phyloP scores from a whole-genome alignment of 2,797 vertebrate genomes.

The Anas bernieri region DNA sequence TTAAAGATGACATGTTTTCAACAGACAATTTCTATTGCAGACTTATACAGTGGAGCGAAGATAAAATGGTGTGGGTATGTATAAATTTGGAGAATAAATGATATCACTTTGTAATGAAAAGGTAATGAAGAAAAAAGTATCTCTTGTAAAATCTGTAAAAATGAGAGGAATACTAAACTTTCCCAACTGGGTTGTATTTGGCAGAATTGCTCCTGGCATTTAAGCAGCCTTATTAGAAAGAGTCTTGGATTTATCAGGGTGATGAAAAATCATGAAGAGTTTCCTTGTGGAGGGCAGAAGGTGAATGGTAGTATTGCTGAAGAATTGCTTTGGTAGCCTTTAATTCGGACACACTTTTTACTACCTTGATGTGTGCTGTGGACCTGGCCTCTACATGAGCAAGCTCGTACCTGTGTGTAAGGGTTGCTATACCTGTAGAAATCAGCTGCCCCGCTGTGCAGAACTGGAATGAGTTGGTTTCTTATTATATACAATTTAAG shows the following conservation, averaged over 20 bases:
- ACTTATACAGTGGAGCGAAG: not conserved
- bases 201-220: not conserved
- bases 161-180: not conserved
- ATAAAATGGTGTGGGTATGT: not conserved
- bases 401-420: not conserved
- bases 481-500: not conserved
- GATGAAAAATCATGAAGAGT: not conserved
- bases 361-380: not conserved
- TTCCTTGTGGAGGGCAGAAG: not conserved
- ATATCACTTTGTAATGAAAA: conserved; percentile 16
- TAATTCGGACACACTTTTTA: not conserved
- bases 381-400: not conserved
- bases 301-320: rapidly evolving
- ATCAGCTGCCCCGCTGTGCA: not conserved
- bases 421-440: not conserved
- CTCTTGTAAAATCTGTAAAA: not conserved
- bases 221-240: not conserved
- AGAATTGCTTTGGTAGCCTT: not conserved
- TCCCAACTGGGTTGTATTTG: not conserved
- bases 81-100: conserved; percentile 4
- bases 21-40: not conserved
- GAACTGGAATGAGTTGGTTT: not conserved
- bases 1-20: conserved; percentile 18
- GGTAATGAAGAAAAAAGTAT: not conserved
- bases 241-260: not conserved